A percentile compares a stretch with the other conserved stretches of the same genome.
Conservation (phyloP, 2,888 invertebrate genomes). For the Matsumyia berberina region DNA sequence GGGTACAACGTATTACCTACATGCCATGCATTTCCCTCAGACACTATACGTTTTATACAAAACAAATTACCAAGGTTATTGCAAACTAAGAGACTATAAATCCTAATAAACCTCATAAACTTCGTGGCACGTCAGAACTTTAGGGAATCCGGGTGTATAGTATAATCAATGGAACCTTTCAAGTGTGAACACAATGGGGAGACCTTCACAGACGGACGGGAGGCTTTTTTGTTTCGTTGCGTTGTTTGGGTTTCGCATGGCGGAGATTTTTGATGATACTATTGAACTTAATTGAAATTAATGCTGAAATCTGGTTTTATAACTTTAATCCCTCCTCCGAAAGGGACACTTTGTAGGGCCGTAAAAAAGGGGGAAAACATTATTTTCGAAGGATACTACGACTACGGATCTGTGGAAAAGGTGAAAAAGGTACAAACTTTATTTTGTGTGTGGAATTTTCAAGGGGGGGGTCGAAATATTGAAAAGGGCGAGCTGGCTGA, state of each 20-base stretch:
- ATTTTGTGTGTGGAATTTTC: conserved; percentile 1
- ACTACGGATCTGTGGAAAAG: not conserved
- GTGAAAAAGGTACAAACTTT: not conserved
- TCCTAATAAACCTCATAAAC: conserved; percentile 40
- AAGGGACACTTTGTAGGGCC: not conserved
- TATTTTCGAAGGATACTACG: not conserved
- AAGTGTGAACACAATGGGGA: conserved; percentile 36
- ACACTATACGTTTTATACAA: conserved; percentile 7
- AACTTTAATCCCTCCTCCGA: conserved; percentile 20
- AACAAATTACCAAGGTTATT: conserved; percentile 23
- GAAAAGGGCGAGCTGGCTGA: not conserved
- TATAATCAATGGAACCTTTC: conserved; percentile 33
- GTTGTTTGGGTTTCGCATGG: conserved; percentile 13
- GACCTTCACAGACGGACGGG: not conserved
- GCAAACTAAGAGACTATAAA: conserved; percentile 36
- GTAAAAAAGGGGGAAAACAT: not conserved
- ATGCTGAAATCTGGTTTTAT: conserved; percentile 31
- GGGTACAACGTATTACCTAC: not conserved
- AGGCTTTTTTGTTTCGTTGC: not conserved
- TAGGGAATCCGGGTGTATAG: conserved; percentile 8
- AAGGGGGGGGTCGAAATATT: not conserved
- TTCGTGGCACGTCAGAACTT: conserved; percentile 35
- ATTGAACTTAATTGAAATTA: conserved; percentile 46
- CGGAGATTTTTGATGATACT: conserved; percentile 25
- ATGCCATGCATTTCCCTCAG: not conserved